Percentiles rank a stretch among this genome's conserved stretches.
Conservation (phyloP, 2,113 vertebrate genomes). For the Willisornis vidua region DNA sequence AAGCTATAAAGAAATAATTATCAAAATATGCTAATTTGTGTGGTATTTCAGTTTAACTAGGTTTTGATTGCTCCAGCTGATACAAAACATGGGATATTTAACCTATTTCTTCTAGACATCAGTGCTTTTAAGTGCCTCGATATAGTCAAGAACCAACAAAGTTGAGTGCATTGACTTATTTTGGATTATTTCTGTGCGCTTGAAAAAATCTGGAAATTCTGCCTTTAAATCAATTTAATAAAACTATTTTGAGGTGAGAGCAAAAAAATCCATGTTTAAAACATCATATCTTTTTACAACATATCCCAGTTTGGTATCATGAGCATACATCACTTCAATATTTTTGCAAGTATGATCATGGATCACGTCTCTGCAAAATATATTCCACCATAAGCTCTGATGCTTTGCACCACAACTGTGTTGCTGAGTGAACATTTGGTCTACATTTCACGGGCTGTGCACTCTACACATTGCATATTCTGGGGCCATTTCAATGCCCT, state of each 20-base stretch:
- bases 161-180: neutral
- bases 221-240: neutral
- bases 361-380: neutral
- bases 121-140: neutral
- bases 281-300: neutral
- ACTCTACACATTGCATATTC: neutral
- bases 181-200: neutral
- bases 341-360: neutral
- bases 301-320: neutral
- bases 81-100: neutral
- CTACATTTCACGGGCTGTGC: neutral
- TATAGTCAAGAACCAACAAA: neutral
- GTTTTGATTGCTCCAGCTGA: neutral
- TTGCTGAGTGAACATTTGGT: neutral
- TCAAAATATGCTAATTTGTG: neutral
- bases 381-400: neutral
- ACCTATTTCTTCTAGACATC: neutral
- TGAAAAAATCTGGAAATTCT: neutral
- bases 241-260: neutral
- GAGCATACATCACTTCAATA: neutral
- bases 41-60: neutral
- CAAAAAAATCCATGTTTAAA: neutral
- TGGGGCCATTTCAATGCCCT: rapidly evolving
- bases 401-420: neutral
- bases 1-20: neutral